These are phyloP conservation scores for Pogonomyrmex californicus DNA, from an alignment of 1,140 invertebrate genomes.

Conservation along the genomic window DNA sequence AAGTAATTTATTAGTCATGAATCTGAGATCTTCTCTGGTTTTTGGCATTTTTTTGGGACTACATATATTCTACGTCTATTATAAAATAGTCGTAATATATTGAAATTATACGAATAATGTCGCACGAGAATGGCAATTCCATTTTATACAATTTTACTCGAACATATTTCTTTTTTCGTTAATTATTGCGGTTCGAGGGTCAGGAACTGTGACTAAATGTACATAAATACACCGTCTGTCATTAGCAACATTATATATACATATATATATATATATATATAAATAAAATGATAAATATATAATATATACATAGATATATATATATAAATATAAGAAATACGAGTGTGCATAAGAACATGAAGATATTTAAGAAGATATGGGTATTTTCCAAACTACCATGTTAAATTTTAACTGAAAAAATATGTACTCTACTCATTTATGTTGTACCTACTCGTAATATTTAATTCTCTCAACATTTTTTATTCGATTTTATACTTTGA, in stretches of 20 bases:
- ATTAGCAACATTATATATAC: constrained; percentile 83
- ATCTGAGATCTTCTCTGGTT: constrained; percentile 4
- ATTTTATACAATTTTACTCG: constrained; percentile 30
- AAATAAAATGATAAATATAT: constrained; percentile 56
- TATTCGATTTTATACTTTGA: constrained; percentile 72
- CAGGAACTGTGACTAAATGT: constrained; percentile 84
- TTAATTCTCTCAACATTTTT: constrained; percentile 59
- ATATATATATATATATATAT: constrained; percentile 77
- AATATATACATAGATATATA: constrained; percentile 74
- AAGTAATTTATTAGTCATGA: constrained; percentile 11
- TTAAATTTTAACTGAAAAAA: constrained; percentile 62
- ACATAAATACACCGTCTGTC: constrained; percentile 85
- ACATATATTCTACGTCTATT: background rate
- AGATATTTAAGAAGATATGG: constrained; percentile 52
- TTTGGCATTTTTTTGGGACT: constrained; percentile 66
- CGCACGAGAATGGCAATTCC: background rate
- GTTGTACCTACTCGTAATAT: constrained; percentile 52
- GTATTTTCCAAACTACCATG: constrained; percentile 75
- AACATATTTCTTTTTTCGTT: constrained; percentile 34
- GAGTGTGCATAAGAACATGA: constrained; percentile 69
- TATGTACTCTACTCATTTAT: constrained; percentile 13
- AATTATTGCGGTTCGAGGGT: constrained; percentile 77
- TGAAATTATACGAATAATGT: background rate
- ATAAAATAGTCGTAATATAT: constrained; percentile 5
- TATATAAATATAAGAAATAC: constrained; percentile 68